Percentiles rank a stretch among this genome's conserved stretches.
phyloP scores from a whole-genome alignment of 2,113 vertebrate species.

The Nothocercus nigrocapillus region DNA sequence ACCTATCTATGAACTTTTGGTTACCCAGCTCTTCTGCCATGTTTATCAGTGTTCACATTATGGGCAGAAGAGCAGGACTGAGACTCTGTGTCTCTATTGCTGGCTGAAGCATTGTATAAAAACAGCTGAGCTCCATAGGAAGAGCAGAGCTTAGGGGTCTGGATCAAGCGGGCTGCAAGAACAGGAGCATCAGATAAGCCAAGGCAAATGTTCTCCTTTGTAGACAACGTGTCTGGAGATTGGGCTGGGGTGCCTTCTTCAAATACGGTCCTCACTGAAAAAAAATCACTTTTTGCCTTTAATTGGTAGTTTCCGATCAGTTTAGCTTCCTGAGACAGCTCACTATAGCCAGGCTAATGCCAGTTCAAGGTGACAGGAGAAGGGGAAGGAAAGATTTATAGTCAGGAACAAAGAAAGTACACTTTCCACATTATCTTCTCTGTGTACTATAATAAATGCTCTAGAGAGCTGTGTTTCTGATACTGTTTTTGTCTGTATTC shows the following conservation, averaged over 20 bases:
- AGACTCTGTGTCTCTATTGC: background rate
- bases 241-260: background rate
- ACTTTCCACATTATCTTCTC: background rate
- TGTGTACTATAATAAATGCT: background rate
- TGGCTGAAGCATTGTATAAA: background rate
- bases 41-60: background rate
- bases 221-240: background rate
- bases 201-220: background rate
- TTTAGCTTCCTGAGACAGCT: background rate
- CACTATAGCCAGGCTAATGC: too few relatives aligned
- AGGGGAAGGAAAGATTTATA: background rate
- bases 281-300: background rate
- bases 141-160: background rate
- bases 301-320: background rate
- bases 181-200: background rate
- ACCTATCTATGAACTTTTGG: background rate
- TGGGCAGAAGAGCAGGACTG: background rate
- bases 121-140: background rate
- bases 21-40: background rate
- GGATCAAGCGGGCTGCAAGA: background rate
- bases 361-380: background rate
- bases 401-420: background rate
- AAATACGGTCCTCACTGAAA: background rate
- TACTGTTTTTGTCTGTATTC: background rate
- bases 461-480: background rate